Percentiles rank a stretch among this genome's conserved stretches.
Conservation (phyloP, 2,888 invertebrate species). For the Pterostichus niger region DNA sequence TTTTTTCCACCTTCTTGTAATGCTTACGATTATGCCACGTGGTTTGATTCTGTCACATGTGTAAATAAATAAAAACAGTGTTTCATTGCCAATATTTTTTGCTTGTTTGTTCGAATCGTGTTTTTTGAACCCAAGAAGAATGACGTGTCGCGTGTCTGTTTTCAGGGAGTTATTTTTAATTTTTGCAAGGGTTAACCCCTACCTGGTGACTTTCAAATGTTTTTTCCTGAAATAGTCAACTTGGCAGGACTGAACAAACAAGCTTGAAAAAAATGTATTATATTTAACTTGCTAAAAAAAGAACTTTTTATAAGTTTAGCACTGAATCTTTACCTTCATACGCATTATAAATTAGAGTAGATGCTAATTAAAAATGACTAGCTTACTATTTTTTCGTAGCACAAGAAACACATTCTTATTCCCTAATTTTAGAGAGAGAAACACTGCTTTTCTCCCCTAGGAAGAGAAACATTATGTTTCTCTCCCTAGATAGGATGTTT, state of each 20-base stretch:
- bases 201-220: conserved; percentile 60
- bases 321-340: too few relatives aligned
- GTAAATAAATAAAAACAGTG: conserved; percentile 50
- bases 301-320: conserved; percentile 7
- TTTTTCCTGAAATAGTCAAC: conserved; percentile 35
- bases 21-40: conserved; percentile 41
- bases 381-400: too few relatives aligned
- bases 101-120: conserved; percentile 31
- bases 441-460: too few relatives aligned
- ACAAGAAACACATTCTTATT: too few relatives aligned
- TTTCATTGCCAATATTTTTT: conserved; percentile 62
- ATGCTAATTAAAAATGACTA: too few relatives aligned
- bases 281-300: conserved; percentile 24
- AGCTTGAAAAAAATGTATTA: conserved; percentile 12
- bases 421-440: too few relatives aligned
- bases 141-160: conserved; percentile 50
- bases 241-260: conserved; percentile 25
- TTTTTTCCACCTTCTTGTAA: conserved; percentile 19
- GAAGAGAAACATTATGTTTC: too few relatives aligned
- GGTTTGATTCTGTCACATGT: conserved; percentile 47
- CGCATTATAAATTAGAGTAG: too few relatives aligned
- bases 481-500: too few relatives aligned
- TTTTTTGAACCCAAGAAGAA: conserved; percentile 52
- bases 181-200: conserved; percentile 19
- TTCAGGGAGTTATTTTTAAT: conserved; percentile 37